Percentiles rank a stretch among this genome's conserved stretches.
phyloP scores from a whole-genome alignment of 2,113 vertebrate genomes.

The Nothoprocta pentlandii region DNA sequence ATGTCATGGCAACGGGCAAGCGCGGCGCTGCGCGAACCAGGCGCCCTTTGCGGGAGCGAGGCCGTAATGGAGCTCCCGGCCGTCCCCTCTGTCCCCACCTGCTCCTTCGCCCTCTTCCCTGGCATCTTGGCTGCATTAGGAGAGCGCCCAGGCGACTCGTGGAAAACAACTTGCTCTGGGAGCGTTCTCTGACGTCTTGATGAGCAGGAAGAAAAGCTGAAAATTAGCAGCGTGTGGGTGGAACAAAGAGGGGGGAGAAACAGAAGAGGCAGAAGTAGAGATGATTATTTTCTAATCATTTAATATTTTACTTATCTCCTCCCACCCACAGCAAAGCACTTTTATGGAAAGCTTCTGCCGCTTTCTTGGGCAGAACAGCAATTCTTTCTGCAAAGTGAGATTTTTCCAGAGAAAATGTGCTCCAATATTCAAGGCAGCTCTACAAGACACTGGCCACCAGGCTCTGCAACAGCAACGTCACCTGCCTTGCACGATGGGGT shows the following conservation, averaged over 20 bases:
- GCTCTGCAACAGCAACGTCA: not conserved
- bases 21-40: conserved; percentile 77
- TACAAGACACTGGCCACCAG: not conserved
- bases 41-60: conserved; percentile 57
- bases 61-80: conserved; percentile 46
- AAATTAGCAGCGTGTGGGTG: conserved; percentile 70
- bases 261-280: conserved; percentile 27
- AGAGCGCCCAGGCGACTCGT: conserved; percentile 51
- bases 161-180: conserved; percentile 69
- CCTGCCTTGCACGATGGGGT: conserved; percentile 13
- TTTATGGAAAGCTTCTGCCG: conserved; percentile 24
- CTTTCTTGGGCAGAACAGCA: conserved; percentile 28
- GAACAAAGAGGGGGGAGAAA: conserved; percentile 52
- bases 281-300: conserved; percentile 67
- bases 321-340: not conserved
- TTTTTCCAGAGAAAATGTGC: not conserved
- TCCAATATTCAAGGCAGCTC: conserved; percentile 5
- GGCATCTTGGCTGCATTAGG: conserved; percentile 39
- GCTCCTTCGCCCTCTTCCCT: conserved; percentile 31
- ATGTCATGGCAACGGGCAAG: conserved; percentile 87
- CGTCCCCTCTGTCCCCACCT: conserved; percentile 21
- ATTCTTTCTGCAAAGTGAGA: not conserved
- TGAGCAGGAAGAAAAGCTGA: conserved; percentile 68
- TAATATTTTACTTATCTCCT: conserved; percentile 51
- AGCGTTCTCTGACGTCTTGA: conserved; percentile 66